phyloP scores from a whole-genome alignment of 2,888 invertebrate species.

The Noctua janthe region DNA sequence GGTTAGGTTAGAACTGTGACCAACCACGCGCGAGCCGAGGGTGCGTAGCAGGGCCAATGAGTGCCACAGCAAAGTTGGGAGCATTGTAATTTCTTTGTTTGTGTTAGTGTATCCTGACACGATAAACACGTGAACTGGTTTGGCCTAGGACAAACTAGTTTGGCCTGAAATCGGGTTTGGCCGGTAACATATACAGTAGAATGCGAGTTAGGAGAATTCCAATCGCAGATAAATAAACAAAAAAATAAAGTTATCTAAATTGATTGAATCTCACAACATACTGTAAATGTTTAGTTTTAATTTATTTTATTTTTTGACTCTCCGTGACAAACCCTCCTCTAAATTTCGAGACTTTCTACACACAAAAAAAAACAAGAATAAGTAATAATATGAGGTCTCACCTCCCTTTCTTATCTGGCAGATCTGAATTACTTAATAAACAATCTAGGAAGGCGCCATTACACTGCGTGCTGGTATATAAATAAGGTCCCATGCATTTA shows the following conservation, averaged over 20 bases:
- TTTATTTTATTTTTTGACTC: background rate
- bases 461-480: slow-evolving; percentile 79
- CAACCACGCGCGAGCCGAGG: no score
- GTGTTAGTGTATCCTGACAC: no score
- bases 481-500: slow-evolving; percentile 75
- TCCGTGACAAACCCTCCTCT: background rate
- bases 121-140: no score
- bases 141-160: no score
- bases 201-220: background rate
- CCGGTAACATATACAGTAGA: no score
- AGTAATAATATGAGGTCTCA: slow-evolving; percentile 12
- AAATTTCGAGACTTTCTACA: background rate
- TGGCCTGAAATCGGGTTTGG: no score
- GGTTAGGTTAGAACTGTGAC: no score
- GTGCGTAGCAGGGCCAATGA: no score
- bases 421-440: slow-evolving; percentile 55
- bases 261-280: background rate
- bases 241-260: background rate
- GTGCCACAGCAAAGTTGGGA: no score
- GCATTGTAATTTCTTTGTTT: no score
- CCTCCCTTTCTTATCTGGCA: background rate
- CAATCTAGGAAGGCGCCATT: slow-evolving; percentile 76
- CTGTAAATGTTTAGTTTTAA: background rate
- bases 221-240: background rate
- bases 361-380: background rate